These are phyloP conservation scores for Onychostoma macrolepis DNA, from an alignment of 2,113 vertebrate species.

Conservation along the genomic window DNA sequence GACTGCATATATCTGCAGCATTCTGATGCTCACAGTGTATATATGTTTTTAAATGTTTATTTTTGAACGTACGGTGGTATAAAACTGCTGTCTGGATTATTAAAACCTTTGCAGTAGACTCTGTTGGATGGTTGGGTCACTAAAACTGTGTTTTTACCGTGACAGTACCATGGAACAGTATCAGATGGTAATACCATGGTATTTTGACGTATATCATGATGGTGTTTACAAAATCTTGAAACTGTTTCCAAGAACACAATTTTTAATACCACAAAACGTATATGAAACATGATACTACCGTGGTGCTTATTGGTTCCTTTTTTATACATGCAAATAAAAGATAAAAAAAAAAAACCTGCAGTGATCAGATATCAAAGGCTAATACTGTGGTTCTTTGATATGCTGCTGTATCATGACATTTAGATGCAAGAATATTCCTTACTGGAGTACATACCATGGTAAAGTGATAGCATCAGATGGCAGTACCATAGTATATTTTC, in stretches of 20 bases:
- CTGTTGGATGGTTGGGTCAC: neutral
- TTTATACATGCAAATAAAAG: neutral
- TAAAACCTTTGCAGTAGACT: neutral
- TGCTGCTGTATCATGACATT: too few relatives aligned
- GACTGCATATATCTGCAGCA: neutral
- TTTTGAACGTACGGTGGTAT: neutral
- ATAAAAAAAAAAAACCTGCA: neutral
- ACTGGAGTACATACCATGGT: neutral
- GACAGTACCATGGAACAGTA: neutral
- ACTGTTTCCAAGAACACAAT: neutral
- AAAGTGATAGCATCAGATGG: neutral
- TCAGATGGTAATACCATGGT: neutral
- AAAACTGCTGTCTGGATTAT: neutral
- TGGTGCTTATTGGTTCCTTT: neutral
- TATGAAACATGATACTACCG: neutral
- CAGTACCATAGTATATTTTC: neutral
- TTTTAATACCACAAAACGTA: neutral
- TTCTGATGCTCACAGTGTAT: neutral
- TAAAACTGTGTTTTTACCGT: neutral
- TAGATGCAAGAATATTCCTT: too few relatives aligned
- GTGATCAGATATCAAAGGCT: neutral
- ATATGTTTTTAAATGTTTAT: neutral
- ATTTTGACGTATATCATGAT: neutral
- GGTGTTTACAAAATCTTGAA: neutral
- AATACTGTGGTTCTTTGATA: neutral